Conservation (phyloP, 2,113 vertebrate species). For the Cyprinodon variegatus region DNA sequence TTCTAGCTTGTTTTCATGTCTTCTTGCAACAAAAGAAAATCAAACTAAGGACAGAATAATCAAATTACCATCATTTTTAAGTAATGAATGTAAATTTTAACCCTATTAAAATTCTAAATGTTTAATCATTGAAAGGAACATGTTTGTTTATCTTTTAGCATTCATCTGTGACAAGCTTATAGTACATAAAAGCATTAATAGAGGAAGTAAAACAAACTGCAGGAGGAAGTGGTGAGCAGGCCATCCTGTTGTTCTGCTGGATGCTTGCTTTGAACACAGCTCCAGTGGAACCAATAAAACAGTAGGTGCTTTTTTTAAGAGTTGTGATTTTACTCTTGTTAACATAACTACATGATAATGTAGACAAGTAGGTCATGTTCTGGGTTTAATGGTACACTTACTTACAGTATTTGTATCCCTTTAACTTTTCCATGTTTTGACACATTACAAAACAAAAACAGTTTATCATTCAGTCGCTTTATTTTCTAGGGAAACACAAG, state of each 20-base stretch:
- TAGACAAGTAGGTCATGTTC: slow-evolving; percentile 33
- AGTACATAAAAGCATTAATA: slow-evolving; percentile 63
- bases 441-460: background rate
- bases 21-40: background rate
- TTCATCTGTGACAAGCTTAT: slow-evolving; percentile 48
- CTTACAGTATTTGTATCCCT: background rate
- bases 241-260: slow-evolving; percentile 72
- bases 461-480: background rate
- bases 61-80: background rate
- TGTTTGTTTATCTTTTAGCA: slow-evolving; percentile 15
- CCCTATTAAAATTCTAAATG: background rate
- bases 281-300: slow-evolving; percentile 77
- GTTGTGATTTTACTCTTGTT: slow-evolving; percentile 73
- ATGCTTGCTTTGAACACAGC: slow-evolving; percentile 78
- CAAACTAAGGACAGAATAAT: background rate
- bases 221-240: slow-evolving; percentile 63
- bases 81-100: background rate
- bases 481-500: background rate
- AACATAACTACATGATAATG: slow-evolving; percentile 57
- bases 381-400: slow-evolving; percentile 20
- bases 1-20: background rate
- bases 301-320: slow-evolving; percentile 76
- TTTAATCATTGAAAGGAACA: background rate
- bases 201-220: slow-evolving; percentile 69
- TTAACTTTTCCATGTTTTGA: background rate